Evolutionary conservation across 1,140 invertebrate species (phyloP).

Genomic region (Chionoecetes opilio): DNA sequence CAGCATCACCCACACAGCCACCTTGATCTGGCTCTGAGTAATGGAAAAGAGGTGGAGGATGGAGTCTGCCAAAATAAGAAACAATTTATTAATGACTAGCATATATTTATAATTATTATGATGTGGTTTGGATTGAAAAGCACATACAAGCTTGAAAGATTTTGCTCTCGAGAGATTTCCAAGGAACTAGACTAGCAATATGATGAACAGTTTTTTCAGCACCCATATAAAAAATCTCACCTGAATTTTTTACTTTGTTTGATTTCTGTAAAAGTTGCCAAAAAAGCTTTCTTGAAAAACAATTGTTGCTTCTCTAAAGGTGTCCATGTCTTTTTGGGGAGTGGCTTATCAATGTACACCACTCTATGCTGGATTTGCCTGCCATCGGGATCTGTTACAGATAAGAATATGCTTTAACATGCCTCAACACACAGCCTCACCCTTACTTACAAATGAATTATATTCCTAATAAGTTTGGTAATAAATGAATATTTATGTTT

Average conservation of each 20-base stretch:
- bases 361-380: conserved; percentile 59
- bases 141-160: no score
- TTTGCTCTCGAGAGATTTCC: no score
- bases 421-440: no score
- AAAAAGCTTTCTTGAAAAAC: conserved; percentile 76
- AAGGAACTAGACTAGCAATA: no score
- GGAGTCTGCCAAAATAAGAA: conserved; percentile 12
- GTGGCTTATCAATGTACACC: conserved; percentile 79
- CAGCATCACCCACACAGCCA: no score
- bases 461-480: no score
- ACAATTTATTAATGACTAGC: no score
- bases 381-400: conserved; percentile 72
- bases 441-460: no score
- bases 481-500: no score
- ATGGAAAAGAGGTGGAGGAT: background rate
- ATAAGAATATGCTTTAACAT: conserved; percentile 23
- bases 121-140: no score
- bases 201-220: no score
- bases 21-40: background rate
- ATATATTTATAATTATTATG: no score
- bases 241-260: conserved; percentile 34
- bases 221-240: conserved; percentile 56
- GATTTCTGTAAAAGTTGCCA: conserved; percentile 68
- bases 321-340: conserved; percentile 75
- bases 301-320: conserved; percentile 78